phyloP scores from a whole-genome alignment of 2,797 vertebrate genomes.

The Gallinago nigripennis region DNA sequence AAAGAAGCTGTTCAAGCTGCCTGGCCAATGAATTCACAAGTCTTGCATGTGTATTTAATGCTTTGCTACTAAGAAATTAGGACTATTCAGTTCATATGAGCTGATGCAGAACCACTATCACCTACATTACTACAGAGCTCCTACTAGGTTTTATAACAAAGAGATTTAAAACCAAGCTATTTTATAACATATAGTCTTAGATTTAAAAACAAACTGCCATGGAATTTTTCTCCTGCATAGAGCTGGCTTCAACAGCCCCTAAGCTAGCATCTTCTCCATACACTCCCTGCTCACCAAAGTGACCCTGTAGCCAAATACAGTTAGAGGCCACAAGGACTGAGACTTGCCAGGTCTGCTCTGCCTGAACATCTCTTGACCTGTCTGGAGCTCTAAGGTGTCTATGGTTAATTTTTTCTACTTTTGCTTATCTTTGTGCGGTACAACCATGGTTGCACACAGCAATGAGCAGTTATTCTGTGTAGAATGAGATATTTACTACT shows the following conservation, averaged over 20 bases:
- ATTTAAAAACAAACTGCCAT: background rate
- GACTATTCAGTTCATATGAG: background rate
- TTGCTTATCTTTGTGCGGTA: background rate
- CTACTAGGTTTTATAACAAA: background rate
- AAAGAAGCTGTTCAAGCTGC: background rate
- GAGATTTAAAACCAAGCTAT: background rate
- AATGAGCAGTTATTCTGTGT: background rate
- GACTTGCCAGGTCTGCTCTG: background rate
- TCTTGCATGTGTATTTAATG: background rate
- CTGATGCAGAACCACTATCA: background rate
- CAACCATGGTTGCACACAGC: background rate
- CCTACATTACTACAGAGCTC: background rate
- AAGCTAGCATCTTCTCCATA: background rate
- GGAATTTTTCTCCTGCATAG: background rate
- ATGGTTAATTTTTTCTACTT: background rate
- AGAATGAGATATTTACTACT: background rate
- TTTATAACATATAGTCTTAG: background rate
- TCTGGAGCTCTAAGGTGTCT: background rate
- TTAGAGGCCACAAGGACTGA: background rate
- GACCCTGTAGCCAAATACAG: rapidly evolving
- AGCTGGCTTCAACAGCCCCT: background rate
- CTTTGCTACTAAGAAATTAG: background rate
- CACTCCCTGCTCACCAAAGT: background rate
- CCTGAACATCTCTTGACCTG: background rate
- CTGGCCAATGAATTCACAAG: background rate